phyloP scores from a whole-genome alignment of 2,797 vertebrate species.

The Neosalanx taihuensis region DNA sequence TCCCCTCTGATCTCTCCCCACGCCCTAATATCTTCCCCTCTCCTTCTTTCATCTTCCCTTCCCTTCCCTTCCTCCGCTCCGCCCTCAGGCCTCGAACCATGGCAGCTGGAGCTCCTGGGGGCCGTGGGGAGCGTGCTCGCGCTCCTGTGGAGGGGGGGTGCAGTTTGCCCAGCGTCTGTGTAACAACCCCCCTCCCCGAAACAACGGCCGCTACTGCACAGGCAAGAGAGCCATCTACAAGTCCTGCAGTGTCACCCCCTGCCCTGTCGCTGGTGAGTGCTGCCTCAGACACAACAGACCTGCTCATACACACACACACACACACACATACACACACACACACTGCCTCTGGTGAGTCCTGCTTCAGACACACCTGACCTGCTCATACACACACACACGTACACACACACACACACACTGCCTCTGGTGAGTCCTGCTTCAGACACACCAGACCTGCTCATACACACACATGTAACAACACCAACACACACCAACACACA shows the following conservation, averaged over 20 bases:
- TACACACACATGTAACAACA: background rate
- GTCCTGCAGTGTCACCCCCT: constrained; percentile 83
- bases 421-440: too few relatives aligned
- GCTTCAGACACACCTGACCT: background rate
- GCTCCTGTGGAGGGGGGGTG: constrained; percentile 89
- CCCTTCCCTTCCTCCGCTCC: constrained; percentile 13
- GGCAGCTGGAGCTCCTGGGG: constrained; percentile 99
- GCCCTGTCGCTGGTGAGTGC: constrained; percentile 78
- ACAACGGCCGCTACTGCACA: constrained; percentile 92
- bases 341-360: too few relatives aligned
- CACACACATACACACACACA: background rate
- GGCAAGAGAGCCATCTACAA: constrained; percentile 93
- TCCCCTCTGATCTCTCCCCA: constrained; percentile 3
- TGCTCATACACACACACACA: background rate
- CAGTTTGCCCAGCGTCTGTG: constrained; percentile 96
- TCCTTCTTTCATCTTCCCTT: constrained; percentile 9
- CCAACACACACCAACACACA: background rate
- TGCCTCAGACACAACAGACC: background rate
- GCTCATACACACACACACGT: too few relatives aligned
- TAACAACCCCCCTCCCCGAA: constrained; percentile 94
- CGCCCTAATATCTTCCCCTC: background rate
- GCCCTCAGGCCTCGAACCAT: constrained; percentile 87
- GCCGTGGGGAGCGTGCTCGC: constrained; percentile 89
- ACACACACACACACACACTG: background rate
- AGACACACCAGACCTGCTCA: background rate